These are phyloP conservation scores for Prosopocoilus inquinatus DNA, from an alignment of 2,888 invertebrate genomes.

Conservation along the genomic window DNA sequence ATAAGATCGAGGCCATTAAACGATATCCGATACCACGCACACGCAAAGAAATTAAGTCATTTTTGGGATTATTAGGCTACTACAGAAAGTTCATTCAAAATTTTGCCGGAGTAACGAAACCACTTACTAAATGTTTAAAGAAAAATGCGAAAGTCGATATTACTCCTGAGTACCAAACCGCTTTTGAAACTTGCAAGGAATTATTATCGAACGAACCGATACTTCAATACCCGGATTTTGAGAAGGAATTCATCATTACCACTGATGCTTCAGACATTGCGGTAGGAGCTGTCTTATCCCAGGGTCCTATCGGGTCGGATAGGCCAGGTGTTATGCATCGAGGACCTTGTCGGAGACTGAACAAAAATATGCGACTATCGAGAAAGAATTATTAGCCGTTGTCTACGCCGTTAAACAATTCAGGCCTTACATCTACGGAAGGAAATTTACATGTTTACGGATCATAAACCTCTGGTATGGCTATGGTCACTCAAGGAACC, in stretches of 20 bases:
- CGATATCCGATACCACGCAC: no score
- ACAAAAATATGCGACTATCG: conserved; percentile 23
- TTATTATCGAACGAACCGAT: conserved; percentile 25
- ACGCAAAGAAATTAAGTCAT: conserved; percentile 24
- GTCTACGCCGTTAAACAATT: conserved; percentile 27
- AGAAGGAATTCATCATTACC: conserved; percentile 28
- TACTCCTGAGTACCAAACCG: conserved; percentile 21
- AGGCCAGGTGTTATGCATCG: conserved; percentile 22
- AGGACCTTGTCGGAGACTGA: conserved; percentile 8
- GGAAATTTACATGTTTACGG: conserved; percentile 17
- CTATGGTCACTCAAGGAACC: conserved; percentile 9
- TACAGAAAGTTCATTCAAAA: conserved; percentile 38
- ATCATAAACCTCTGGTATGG: conserved; percentile 25
- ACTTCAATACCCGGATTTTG: conserved; percentile 30
- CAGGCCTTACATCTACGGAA: conserved; percentile 23
- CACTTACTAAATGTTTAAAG: no score
- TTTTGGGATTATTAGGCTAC: conserved; percentile 38
- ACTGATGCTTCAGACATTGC: conserved; percentile 28
- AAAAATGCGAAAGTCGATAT: no score
- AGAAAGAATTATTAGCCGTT: conserved; percentile 27
- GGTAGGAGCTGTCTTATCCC: conserved; percentile 13
- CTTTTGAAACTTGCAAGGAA: conserved; percentile 21
- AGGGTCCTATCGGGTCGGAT: conserved; percentile 24
- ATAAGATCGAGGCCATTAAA: no score
- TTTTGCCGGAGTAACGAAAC: conserved; percentile 28